Evolutionary conservation across 2,888 invertebrate species (phyloP).

Genomic region (Lasioglossum malachurum): DNA sequence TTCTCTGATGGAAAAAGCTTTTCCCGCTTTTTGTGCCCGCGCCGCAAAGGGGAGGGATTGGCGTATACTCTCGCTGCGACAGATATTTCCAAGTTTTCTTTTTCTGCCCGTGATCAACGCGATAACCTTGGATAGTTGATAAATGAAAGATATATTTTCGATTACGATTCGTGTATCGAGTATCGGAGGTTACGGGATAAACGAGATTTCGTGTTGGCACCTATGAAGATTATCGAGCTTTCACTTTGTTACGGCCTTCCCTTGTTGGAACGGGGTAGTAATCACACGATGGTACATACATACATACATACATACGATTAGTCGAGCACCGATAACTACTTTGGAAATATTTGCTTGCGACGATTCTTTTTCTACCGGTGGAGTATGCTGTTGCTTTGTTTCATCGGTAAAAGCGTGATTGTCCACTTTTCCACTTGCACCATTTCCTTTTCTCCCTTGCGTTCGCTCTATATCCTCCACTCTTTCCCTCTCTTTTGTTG

Average conservation of each 20-base stretch:
- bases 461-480: not conserved
- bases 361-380: constrained; percentile 11
- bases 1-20: constrained; percentile 27
- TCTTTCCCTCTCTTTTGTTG: constrained; percentile 14
- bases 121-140: constrained; percentile 42
- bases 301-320: constrained; percentile 31
- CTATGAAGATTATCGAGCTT: constrained; percentile 32
- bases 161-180: constrained; percentile 41
- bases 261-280: not conserved
- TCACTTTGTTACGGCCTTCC: constrained; percentile 27
- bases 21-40: constrained; percentile 42
- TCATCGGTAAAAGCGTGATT: constrained; percentile 43
- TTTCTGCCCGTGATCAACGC: not conserved
- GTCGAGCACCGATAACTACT: constrained; percentile 17
- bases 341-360: constrained; percentile 42
- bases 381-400: constrained; percentile 48
- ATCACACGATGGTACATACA: constrained; percentile 10
- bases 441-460: constrained; percentile 22
- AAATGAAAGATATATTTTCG: constrained; percentile 58
- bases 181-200: constrained; percentile 28
- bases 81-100: constrained; percentile 4
- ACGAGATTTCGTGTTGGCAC: not conserved
- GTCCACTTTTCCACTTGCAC: constrained; percentile 54
- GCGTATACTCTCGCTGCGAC: not conserved
- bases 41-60: constrained; percentile 35